Conservation (phyloP, 2,113 vertebrate species). For the Ailuropoda melanoleuca region DNA sequence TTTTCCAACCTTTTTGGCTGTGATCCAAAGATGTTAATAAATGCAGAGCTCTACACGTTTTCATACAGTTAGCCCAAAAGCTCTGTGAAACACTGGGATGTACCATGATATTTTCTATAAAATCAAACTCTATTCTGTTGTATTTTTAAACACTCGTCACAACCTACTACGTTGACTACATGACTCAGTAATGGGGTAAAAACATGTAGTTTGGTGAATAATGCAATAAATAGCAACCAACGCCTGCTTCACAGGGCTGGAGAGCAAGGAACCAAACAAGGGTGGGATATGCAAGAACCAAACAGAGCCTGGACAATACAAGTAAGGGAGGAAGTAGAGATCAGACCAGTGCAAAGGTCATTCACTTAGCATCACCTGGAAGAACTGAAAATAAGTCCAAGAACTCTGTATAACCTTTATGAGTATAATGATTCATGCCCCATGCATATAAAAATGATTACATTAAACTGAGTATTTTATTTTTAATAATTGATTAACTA, state of each 20-base stretch:
- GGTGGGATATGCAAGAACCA: not conserved
- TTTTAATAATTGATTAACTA: not conserved
- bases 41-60: not conserved
- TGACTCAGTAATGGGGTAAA: not conserved
- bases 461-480: not conserved
- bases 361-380: not conserved
- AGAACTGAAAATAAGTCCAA: not conserved
- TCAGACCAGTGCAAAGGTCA: not conserved
- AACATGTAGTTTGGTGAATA: not conserved
- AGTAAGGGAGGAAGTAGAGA: not conserved
- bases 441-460: not conserved
- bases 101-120: not conserved
- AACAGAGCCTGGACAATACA: not conserved
- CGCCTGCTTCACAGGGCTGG: not conserved
- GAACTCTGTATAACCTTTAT: not conserved
- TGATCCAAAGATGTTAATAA: not conserved
- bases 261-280: not conserved
- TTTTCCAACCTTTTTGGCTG: not conserved
- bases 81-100: not conserved
- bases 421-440: not conserved
- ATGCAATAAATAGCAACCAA: not conserved
- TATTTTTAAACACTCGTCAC: slow-evolving; percentile 15
- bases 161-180: not conserved
- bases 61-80: not conserved
- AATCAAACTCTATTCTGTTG: not conserved